Percentiles rank a stretch among this genome's conserved stretches.
phyloP scores from a whole-genome alignment of 2,113 vertebrate genomes.

The Sorex fumeus region DNA sequence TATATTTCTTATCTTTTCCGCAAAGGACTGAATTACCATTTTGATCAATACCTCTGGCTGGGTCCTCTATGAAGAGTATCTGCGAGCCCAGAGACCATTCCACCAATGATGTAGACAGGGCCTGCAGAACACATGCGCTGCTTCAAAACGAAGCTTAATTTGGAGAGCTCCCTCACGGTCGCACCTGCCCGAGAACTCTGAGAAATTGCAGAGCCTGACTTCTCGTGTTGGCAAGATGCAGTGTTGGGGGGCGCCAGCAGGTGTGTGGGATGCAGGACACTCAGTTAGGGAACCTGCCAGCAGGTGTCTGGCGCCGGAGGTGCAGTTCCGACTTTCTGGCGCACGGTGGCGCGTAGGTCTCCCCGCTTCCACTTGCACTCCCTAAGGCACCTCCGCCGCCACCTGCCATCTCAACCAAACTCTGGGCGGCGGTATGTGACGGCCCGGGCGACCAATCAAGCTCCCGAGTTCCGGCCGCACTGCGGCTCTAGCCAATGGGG shows the following conservation, averaged over 20 bases:
- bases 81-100: slow-evolving; percentile 39
- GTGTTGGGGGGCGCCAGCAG: slow-evolving; percentile 55
- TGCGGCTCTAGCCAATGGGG: slow-evolving; percentile 40
- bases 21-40: background rate
- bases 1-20: slow-evolving; percentile 38
- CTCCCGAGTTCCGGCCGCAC: background rate
- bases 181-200: slow-evolving; percentile 51
- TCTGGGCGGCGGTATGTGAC: slow-evolving; percentile 60
- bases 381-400: slow-evolving; percentile 69
- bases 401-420: slow-evolving; percentile 85
- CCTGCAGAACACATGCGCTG: slow-evolving; percentile 12
- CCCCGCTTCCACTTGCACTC: background rate
- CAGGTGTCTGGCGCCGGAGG: slow-evolving; percentile 68
- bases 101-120: slow-evolving; percentile 1
- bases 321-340: slow-evolving; percentile 3
- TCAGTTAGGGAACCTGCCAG: slow-evolving; percentile 44
- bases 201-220: slow-evolving; percentile 35
- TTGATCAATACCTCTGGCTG: slow-evolving; percentile 24
- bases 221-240: slow-evolving; percentile 38
- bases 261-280: slow-evolving; percentile 57
- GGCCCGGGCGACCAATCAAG: slow-evolving; percentile 50
- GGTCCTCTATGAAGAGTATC: slow-evolving; percentile 23
- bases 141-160: slow-evolving; percentile 53
- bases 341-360: slow-evolving; percentile 66
- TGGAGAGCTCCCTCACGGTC: slow-evolving; percentile 23